Conservation (phyloP, 2,113 vertebrate genomes). For the Isichthys henryi region DNA sequence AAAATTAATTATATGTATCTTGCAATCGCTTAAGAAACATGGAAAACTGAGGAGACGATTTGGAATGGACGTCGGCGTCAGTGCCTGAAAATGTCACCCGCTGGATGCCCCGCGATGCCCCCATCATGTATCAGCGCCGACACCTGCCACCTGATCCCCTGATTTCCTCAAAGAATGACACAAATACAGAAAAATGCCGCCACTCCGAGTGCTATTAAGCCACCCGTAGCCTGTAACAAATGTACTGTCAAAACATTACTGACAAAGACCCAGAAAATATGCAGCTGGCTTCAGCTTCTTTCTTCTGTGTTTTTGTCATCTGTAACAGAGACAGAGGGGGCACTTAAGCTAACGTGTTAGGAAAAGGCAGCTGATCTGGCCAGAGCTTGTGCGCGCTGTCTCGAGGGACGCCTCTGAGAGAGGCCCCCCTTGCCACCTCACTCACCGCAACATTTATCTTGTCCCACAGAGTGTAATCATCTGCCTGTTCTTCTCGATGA, state of each 20-base stretch:
- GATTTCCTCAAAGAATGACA: conserved; percentile 7
- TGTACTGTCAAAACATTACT: conserved; percentile 16
- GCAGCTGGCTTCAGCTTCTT: background rate
- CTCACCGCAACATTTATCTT: conserved; percentile 38
- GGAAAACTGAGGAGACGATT: background rate
- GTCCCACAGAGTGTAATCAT: conserved; percentile 38
- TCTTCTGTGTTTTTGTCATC: background rate
- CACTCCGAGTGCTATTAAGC: conserved; percentile 2
- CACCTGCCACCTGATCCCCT: background rate
- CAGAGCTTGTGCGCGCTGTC: conserved; percentile 27
- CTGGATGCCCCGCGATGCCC: background rate
- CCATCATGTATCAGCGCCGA: conserved; percentile 10
- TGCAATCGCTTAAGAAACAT: background rate
- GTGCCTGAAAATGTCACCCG: background rate
- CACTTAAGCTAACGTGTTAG: conserved; percentile 8
- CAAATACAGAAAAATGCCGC: conserved; percentile 8
- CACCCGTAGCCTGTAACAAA: background rate
- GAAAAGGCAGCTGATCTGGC: conserved; percentile 17
- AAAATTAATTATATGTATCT: background rate
- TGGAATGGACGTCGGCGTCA: background rate
- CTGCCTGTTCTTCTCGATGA: background rate
- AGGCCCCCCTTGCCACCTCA: conserved; percentile 23
- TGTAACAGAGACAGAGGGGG: background rate
- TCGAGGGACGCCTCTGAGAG: conserved; percentile 31
- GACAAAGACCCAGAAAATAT: background rate